Base-by-base conservation (phyloP, 1,140 invertebrate species). In the Drosophila erecta region DNA sequence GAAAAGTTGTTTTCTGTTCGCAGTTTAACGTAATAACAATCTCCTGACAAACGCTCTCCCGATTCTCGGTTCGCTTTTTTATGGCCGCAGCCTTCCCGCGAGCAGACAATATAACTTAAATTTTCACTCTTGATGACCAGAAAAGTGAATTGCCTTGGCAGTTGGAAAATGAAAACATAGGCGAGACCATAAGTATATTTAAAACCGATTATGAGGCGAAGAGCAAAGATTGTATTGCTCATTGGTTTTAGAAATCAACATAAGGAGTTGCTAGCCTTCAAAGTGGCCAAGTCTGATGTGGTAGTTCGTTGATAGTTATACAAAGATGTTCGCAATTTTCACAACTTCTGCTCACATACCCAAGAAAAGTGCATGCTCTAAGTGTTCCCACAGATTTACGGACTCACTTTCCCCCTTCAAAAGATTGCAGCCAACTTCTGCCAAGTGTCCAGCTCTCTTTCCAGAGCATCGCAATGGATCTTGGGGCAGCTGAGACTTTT, bases 131-230 rank as follows among this genome's bases (percentile, higher is more conserved):
- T 79, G 81, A 81, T 81, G 83, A 74, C 79, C 61, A 69, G 74
- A 83, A 81, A 81, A 81, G 79, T 81, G 79, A 83, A 81, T 81
- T 81, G 79, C 57, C 67, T 65, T 65, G 43, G 22, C 66, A 62
- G 60, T 55, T 43, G 43, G 30, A 55, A 77, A 37, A 64, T 30
- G 59, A 56, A 74, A 62, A 80, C 55, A 43, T 35, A 53, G 20
- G n/a, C 37, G 47, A 56, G 24, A 20, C 38, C 51, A 64, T 40
- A 65, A 51, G 66, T 41, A 78, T 70, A 57, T 17, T 37, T 11
- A 20, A 40, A 53, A 59, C 33, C 54, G 8, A 8, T 14, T 8
- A 6, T 14, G 41, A 17, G 11, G 11, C 24, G 27, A 41, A 12
- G 33, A 4, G 11, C 14, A 14, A 12, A 17, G 40, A 8, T 30